phyloP scores from a whole-genome alignment of 2,888 invertebrate genomes.

The Amphipoea lucens region DNA sequence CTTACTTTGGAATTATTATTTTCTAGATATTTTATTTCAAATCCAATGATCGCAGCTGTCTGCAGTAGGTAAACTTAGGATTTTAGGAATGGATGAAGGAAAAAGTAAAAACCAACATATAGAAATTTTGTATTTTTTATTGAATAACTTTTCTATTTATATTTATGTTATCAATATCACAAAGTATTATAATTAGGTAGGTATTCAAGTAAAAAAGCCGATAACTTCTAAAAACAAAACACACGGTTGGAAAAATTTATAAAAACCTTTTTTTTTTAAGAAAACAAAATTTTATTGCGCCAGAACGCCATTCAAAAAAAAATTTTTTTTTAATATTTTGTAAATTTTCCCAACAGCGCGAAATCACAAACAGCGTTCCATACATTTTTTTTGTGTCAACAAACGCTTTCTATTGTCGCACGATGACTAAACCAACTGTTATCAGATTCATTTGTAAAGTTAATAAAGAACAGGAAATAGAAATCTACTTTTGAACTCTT shows the following conservation, averaged over 20 bases:
- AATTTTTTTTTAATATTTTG: conserved; percentile 6
- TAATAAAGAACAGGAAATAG: conserved; percentile 81
- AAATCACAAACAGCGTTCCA: conserved; percentile 52
- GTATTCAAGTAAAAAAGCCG: conserved; percentile 87
- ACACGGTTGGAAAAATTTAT: conserved; percentile 55
- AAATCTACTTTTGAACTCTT: conserved; percentile 75
- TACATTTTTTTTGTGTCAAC: conserved; percentile 46
- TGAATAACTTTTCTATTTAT: conserved; percentile 86
- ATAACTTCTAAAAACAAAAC: conserved; percentile 84
- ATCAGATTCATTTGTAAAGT: conserved; percentile 62
- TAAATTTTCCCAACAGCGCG: conserved; percentile 37
- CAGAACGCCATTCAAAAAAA: not conserved
- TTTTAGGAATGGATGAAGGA: not conserved
- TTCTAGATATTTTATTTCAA: not conserved
- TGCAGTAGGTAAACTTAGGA: not conserved
- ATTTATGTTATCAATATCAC: conserved; percentile 85
- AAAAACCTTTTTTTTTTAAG: conserved; percentile 29
- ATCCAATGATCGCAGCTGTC: not conserved
- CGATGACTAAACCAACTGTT: conserved; percentile 58
- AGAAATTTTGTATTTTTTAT: conserved; percentile 89
- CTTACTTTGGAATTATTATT: not conserved
- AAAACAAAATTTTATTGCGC: not conserved
- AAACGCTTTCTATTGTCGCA: conserved; percentile 56
- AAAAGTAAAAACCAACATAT: conserved; percentile 66
- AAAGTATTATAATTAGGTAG: conserved; percentile 85